Evolutionary conservation across 2,888 invertebrate genomes (phyloP).

Genomic region (Onthophagus sagittarius): DNA sequence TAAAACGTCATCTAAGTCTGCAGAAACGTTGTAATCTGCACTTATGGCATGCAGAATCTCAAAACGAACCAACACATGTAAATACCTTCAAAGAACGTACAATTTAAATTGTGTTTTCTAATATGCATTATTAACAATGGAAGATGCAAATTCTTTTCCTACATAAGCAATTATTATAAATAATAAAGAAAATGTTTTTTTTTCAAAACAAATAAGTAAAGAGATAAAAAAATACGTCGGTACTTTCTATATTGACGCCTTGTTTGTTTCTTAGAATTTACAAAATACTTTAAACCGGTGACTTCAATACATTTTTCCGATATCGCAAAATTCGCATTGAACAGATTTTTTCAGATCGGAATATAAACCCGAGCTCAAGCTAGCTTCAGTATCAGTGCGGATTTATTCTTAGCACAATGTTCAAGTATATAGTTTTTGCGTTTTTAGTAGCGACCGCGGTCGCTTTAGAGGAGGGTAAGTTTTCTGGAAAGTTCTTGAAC

Average conservation of each 20-base stretch:
- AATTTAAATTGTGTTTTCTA: slow-evolving; percentile 35
- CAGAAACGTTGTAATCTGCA: no score
- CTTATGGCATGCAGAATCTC: no score
- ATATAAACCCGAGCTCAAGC: background rate
- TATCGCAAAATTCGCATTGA: background rate
- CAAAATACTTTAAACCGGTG: background rate
- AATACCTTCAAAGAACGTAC: slow-evolving; percentile 9
- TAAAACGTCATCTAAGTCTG: no score
- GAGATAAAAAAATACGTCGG: background rate
- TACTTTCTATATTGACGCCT: background rate
- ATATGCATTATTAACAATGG: slow-evolving; percentile 33
- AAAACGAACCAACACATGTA: slow-evolving; percentile 21
- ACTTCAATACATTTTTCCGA: background rate
- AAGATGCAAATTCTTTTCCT: slow-evolving; percentile 18
- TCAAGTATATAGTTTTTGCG: background rate
- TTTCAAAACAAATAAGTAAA: no score
- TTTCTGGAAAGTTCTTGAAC: no score
- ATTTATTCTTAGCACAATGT: background rate
- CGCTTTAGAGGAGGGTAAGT: background rate
- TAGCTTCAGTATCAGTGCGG: background rate
- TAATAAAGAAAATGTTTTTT: no score
- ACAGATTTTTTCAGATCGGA: background rate
- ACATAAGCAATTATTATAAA: no score
- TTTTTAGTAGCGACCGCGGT: background rate
- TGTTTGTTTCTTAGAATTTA: background rate